These are phyloP conservation scores for Sebastes vulpes DNA, from an alignment of 2,797 vertebrate genomes.

Conservation along the genomic window DNA sequence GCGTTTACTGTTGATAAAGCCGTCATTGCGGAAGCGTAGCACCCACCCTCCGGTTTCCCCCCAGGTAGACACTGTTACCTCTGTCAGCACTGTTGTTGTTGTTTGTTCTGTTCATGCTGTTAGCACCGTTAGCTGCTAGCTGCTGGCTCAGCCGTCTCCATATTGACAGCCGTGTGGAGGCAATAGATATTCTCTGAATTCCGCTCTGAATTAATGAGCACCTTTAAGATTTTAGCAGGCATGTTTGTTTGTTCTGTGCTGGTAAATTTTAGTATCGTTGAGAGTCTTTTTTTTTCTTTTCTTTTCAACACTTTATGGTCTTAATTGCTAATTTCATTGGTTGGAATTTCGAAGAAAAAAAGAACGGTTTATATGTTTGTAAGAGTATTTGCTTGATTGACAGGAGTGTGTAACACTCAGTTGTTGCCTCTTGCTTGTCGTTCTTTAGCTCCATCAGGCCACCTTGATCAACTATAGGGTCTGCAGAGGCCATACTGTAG, in stretches of 20 bases:
- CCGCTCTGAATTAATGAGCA: too few relatives aligned
- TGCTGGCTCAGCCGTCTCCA: too few relatives aligned
- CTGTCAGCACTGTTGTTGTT: too few relatives aligned
- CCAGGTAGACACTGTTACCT: too few relatives aligned
- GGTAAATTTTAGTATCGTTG: neutral
- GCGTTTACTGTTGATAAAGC: too few relatives aligned
- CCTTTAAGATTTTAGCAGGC: neutral
- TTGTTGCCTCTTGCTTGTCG: neutral
- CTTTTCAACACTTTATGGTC: neutral
- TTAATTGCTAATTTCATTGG: neutral
- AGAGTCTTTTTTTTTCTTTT: neutral
- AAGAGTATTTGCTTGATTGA: neutral
- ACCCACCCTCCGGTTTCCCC: too few relatives aligned
- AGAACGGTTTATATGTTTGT: neutral
- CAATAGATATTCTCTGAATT: too few relatives aligned
- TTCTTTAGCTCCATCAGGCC: neutral
- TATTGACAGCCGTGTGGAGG: too few relatives aligned
- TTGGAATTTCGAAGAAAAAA: neutral
- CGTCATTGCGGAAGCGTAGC: too few relatives aligned
- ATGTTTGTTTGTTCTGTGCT: neutral
- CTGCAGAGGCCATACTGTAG: neutral
- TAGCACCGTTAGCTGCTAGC: too few relatives aligned
- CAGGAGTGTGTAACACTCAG: neutral
- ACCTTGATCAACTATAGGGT: slow-evolving; percentile 17
- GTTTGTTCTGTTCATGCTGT: too few relatives aligned